A percentile compares a stretch with the other conserved stretches of the same genome.
phyloP scores from a whole-genome alignment of 1,140 invertebrate genomes.

The Elysia chlorotica region DNA sequence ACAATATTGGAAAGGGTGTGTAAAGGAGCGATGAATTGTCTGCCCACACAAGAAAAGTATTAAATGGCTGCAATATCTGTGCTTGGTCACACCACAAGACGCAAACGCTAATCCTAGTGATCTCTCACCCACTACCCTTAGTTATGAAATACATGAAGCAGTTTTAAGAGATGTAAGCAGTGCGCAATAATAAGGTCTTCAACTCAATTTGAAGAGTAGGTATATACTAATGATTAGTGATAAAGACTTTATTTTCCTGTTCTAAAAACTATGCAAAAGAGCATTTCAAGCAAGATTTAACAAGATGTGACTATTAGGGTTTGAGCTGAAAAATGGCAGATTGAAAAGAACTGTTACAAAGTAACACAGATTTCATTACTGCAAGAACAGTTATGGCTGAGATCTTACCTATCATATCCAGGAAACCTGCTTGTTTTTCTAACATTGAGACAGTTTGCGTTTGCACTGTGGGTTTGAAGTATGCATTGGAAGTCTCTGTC shows the following conservation, averaged over 20 bases:
- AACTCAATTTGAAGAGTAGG: too few species aligned
- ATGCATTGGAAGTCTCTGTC: conserved; percentile 34
- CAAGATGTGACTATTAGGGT: too few species aligned
- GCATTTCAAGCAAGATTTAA: background rate
- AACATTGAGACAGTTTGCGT: conserved; percentile 42
- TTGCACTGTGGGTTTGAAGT: conserved; percentile 43
- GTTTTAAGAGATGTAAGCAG: too few species aligned
- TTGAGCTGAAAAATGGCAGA: background rate
- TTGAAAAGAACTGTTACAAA: background rate
- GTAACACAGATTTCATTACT: background rate
- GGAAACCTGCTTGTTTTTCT: conserved; percentile 82
- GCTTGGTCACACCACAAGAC: background rate
- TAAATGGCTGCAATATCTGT: background rate
- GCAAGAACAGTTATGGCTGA: background rate
- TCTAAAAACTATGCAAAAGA: conserved; percentile 2
- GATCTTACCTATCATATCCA: conserved; percentile 73
- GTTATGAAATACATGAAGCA: too few species aligned
- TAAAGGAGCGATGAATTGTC: too few species aligned
- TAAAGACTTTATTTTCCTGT: too few species aligned
- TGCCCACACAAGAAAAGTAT: background rate
- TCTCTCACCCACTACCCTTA: too few species aligned
- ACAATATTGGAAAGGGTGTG: too few species aligned
- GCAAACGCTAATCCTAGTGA: too few species aligned
- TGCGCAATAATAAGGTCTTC: too few species aligned
- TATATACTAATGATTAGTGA: too few species aligned